Conservation (phyloP, 2,797 vertebrate species). For the Monodelphis domestica region DNA sequence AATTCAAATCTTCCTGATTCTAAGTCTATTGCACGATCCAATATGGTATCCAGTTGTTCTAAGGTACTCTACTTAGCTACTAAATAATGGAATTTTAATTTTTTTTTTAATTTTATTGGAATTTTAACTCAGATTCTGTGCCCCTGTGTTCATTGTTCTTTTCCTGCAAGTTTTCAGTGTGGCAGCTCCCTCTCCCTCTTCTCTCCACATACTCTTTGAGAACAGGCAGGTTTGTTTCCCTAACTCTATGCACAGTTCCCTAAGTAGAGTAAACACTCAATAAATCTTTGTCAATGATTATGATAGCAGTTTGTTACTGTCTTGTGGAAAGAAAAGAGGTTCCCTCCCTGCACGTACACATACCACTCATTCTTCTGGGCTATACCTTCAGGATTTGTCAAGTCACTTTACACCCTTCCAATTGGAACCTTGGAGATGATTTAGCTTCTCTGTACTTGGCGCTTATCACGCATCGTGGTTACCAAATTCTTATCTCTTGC, state of each 20-base stretch:
- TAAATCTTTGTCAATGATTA: background rate
- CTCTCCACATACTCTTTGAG: background rate
- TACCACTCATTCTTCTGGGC: background rate
- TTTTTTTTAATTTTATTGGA: too few species aligned
- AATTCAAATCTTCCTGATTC: background rate
- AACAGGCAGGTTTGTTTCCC: background rate
- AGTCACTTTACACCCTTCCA: background rate
- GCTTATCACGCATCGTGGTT: background rate
- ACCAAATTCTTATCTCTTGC: background rate
- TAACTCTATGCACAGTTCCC: background rate
- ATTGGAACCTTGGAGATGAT: background rate
- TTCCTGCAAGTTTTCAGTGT: background rate
- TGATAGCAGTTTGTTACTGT: background rate
- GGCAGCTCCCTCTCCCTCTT: background rate
- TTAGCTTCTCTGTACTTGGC: background rate
- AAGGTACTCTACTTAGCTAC: background rate
- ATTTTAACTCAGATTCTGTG: background rate
- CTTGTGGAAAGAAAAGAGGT: background rate
- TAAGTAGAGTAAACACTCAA: background rate
- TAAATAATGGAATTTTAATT: too few species aligned
- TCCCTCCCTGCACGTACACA: background rate
- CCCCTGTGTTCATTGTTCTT: background rate
- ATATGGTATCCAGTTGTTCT: background rate
- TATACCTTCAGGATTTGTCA: background rate
- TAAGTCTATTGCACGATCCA: background rate